Conservation (phyloP, 1,140 invertebrate genomes). For the Hyles vespertilio region DNA sequence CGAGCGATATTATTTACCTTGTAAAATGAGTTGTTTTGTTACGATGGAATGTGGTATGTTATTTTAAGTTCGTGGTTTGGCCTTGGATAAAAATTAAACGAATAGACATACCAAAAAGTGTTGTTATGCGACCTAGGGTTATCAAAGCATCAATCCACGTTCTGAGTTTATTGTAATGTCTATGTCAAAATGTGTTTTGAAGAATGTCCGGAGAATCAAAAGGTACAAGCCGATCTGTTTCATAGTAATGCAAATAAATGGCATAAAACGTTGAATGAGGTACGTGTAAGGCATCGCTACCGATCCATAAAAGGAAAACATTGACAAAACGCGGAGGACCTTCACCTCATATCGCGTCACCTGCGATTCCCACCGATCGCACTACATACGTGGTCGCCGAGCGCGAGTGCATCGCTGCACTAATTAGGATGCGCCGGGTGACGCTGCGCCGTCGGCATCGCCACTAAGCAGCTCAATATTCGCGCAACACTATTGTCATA, state of each 20-base stretch:
- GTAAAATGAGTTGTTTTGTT: no score
- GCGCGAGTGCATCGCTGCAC: conserved; percentile 50
- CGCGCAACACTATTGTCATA: conserved; percentile 67
- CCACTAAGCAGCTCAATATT: conserved; percentile 68
- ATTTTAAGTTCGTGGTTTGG: no score
- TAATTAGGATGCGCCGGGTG: conserved; percentile 60
- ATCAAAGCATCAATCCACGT: no score
- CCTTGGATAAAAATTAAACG: no score
- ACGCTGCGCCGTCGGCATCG: conserved; percentile 54
- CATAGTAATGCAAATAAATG: conserved; percentile 6
- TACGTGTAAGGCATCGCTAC: conserved; percentile 4
- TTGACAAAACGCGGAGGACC: conserved; percentile 21
- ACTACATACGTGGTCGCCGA: conserved; percentile 37
- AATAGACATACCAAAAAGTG: no score
- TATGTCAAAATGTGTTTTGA: no score
- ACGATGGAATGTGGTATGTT: no score
- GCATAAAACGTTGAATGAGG: conserved; percentile 9
- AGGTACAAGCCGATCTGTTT: background rate
- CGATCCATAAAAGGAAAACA: conserved; percentile 12
- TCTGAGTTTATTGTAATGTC: no score
- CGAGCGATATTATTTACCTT: no score
- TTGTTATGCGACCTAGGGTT: no score
- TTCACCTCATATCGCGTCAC: conserved; percentile 38
- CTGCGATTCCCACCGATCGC: conserved; percentile 52
- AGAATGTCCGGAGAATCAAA: background rate